A percentile compares a stretch with the other conserved stretches of the same genome.
Evolutionary conservation across 2,113 vertebrate species (phyloP).

Genomic region (Cricetomys ansorgei): DNA sequence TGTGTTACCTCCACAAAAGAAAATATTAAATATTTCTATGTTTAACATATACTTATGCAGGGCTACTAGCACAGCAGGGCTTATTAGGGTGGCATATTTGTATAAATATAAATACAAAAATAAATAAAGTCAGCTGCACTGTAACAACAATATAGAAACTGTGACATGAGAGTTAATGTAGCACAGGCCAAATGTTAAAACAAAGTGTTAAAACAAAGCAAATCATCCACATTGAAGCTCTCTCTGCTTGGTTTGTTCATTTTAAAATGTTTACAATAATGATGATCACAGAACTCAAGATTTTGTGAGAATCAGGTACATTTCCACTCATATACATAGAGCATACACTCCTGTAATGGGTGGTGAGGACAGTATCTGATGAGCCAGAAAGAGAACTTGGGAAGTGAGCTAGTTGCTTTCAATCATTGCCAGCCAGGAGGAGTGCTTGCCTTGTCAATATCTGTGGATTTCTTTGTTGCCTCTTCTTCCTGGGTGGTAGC

Average conservation of each 20-base stretch:
- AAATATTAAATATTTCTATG: not conserved
- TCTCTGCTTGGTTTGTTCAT: not conserved
- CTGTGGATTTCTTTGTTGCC: too few relatives aligned
- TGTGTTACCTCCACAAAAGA: rapidly evolving
- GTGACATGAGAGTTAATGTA: rapidly evolving
- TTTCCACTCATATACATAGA: not conserved
- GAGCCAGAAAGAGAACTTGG: rapidly evolving
- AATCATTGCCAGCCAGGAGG: not conserved
- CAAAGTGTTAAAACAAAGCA: not conserved
- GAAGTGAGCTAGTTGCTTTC: not conserved
- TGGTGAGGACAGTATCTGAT: not conserved
- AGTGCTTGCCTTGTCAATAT: not conserved
- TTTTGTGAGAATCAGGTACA: not conserved
- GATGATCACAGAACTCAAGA: not conserved
- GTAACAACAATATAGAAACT: not conserved
- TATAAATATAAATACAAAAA: too few relatives aligned
- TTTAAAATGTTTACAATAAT: not conserved
- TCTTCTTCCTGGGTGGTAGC: too few relatives aligned
- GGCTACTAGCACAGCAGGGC: too few relatives aligned
- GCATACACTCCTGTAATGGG: rapidly evolving
- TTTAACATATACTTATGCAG: not conserved
- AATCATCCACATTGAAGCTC: not conserved
- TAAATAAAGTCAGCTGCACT: not conserved
- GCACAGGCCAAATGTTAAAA: too few relatives aligned
- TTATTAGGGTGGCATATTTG: not conserved